Evolutionary conservation across 2,113 vertebrate genomes (phyloP).

Genomic region (Murina feae): DNA sequence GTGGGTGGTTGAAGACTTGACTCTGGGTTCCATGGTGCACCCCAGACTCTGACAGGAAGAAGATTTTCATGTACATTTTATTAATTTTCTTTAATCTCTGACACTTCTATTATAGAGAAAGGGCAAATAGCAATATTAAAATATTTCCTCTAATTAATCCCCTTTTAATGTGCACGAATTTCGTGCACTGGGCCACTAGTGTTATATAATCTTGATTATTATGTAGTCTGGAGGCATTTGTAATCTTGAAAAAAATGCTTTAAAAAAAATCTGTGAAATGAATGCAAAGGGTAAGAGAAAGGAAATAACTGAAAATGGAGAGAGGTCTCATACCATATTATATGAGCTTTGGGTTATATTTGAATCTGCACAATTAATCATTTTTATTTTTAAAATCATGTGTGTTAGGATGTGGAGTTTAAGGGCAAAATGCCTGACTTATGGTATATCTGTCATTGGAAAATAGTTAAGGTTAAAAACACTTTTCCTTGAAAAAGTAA

Average conservation of each 20-base stretch:
- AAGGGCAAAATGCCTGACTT: background rate
- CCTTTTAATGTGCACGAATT: no score
- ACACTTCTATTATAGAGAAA: no score
- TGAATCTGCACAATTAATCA: background rate
- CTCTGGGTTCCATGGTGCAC: no score
- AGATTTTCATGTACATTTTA: no score
- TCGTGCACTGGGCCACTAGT: no score
- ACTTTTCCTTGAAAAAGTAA: background rate
- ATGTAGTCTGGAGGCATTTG: background rate
- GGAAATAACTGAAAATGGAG: background rate
- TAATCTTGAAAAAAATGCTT: background rate
- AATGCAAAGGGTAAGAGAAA: background rate
- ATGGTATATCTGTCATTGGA: background rate
- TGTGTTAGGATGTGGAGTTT: background rate
- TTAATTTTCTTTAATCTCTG: no score
- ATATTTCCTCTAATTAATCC: no score
- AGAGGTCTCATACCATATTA: background rate
- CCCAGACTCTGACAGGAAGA: no score
- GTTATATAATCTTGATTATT: background rate
- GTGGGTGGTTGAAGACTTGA: no score
- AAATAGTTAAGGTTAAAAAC: background rate
- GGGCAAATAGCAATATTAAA: no score
- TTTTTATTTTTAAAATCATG: conserved; percentile 38
- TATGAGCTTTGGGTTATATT: background rate
- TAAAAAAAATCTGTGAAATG: background rate